Percentiles rank a stretch among this genome's conserved stretches.
Conservation (phyloP, 2,888 invertebrate species). For the Synergus umbraculus region DNA sequence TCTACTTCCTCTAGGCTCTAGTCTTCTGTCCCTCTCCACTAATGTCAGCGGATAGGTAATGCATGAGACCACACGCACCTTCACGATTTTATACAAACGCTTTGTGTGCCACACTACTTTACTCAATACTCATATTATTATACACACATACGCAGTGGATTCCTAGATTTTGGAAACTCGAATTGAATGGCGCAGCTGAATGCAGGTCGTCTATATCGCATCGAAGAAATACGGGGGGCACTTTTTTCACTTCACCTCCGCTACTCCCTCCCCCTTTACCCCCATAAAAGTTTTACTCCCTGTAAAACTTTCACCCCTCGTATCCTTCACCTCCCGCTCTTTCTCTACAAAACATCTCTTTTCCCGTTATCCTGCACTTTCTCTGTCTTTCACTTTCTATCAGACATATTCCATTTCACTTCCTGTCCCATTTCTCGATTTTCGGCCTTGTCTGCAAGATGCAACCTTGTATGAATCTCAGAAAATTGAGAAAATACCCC, state of each 20-base stretch:
- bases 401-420: background rate
- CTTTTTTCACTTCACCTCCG: conserved; percentile 58
- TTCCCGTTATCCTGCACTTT: conserved; percentile 44
- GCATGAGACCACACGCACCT: conserved; percentile 39
- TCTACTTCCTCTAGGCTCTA: conserved; percentile 1
- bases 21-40: conserved; percentile 39
- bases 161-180: conserved; percentile 74
- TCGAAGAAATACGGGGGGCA: conserved; percentile 46
- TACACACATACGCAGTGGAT: conserved; percentile 60
- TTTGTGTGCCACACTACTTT: conserved; percentile 30
- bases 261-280: conserved; percentile 29
- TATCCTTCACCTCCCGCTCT: conserved; percentile 45
- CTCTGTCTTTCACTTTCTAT: conserved; percentile 46
- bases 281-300: too few species aligned
- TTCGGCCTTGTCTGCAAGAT: conserved; percentile 58
- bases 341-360: background rate
- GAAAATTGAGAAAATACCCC: conserved; percentile 39
- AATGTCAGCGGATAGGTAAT: conserved; percentile 46
- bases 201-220: conserved; percentile 62
- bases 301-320: conserved; percentile 42
- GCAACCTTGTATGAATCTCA: conserved; percentile 69
- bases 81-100: conserved; percentile 28
- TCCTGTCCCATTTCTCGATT: conserved; percentile 43
- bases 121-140: background rate
- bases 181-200: conserved; percentile 70